These are phyloP conservation scores for Danio tinwini DNA, from an alignment of 2,797 vertebrate genomes.

Conservation along the genomic window DNA sequence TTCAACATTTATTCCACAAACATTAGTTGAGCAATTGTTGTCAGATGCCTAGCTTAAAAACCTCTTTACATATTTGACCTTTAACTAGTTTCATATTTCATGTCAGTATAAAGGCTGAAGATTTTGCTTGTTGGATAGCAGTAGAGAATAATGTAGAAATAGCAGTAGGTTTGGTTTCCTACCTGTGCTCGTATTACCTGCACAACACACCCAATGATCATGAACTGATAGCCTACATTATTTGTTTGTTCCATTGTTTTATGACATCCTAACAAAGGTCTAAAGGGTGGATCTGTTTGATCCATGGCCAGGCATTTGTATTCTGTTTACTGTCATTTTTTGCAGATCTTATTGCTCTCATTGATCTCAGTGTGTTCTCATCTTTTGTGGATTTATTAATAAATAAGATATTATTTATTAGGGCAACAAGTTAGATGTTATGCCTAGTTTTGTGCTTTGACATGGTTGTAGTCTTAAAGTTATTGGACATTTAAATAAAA, in stretches of 20 bases:
- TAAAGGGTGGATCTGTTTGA: neutral
- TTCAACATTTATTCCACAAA: too few species aligned
- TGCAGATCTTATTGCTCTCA: neutral
- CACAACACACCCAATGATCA: neutral
- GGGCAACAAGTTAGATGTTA: neutral
- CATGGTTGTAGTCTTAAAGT: too few species aligned
- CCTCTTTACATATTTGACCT: neutral
- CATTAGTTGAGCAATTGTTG: too few species aligned
- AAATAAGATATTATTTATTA: neutral
- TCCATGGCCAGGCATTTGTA: neutral
- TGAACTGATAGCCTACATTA: neutral
- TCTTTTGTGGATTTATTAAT: neutral
- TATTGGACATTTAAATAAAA: too few species aligned
- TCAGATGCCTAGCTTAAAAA: too few species aligned
- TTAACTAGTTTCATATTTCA: neutral
- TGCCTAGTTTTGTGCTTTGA: too few species aligned
- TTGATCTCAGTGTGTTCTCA: neutral
- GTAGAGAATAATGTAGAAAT: neutral
- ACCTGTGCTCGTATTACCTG: conserved; percentile 9
- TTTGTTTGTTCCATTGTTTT: neutral
- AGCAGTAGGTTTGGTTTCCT: neutral
- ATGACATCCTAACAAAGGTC: conserved; percentile 17
- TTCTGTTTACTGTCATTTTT: neutral
- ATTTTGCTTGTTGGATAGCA: neutral
- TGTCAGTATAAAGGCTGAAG: neutral